Percentiles rank a stretch among this genome's conserved stretches.
phyloP scores from a whole-genome alignment of 2,888 invertebrate genomes.

The Globia sparganii region DNA sequence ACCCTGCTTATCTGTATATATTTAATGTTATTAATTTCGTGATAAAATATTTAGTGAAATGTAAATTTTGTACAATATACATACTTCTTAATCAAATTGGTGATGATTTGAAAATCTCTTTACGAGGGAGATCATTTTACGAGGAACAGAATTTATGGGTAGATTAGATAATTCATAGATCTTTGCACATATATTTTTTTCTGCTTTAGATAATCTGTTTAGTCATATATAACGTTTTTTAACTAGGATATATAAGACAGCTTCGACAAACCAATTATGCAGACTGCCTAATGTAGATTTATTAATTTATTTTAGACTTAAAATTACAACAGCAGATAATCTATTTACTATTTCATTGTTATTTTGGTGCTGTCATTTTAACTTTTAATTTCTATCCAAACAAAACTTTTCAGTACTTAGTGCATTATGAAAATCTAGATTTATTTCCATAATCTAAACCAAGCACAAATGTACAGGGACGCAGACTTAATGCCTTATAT shows the following conservation, averaged over 20 bases:
- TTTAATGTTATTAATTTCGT: neutral
- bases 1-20: neutral
- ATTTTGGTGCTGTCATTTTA: neutral
- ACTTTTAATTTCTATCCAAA: neutral
- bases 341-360: neutral
- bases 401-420: neutral
- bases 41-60: neutral
- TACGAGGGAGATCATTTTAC: too few relatives aligned
- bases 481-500: neutral
- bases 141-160: too few relatives aligned
- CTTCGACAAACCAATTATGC: neutral
- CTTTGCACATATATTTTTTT: too few relatives aligned
- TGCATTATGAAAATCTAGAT: neutral
- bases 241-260: neutral
- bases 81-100: neutral
- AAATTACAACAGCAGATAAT: neutral
- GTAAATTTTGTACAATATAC: neutral
- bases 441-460: neutral
- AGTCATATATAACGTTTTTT: too few relatives aligned
- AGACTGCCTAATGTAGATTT: neutral
- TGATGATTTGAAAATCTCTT: constrained; percentile 2
- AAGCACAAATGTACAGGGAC: neutral
- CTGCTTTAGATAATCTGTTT: neutral
- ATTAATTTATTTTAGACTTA: constrained; percentile 1
- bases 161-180: too few relatives aligned